Evolutionary conservation across 2,888 invertebrate species (phyloP), one percentile per base, ranked within the genome.

Genomic region (Pandemis cinnamomeana): DNA sequence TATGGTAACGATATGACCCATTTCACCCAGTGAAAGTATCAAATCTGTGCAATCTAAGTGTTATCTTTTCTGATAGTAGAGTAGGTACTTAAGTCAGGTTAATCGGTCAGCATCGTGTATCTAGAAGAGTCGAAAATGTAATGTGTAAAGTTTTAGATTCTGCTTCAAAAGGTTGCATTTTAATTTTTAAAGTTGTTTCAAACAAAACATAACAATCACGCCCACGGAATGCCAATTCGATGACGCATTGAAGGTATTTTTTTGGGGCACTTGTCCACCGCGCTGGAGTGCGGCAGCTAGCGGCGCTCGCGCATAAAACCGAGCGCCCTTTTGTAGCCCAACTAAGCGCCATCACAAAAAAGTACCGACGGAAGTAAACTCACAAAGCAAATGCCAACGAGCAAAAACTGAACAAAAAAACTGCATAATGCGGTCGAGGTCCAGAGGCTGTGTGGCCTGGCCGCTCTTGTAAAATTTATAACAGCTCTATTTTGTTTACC

Each of bases 401-500:
- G 86, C 92, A 92, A 93, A 93, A 93, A 92, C 82, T 83, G 64
- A 67, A 79, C 78, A 90, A 91, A 92, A 92, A 92, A 93, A 90
- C 85, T 84, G 91, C 91, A 93, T 90, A 91, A 91, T 91, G 91
- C 87, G 89, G 89, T 90, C 81, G 87, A 85, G 85, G 88, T 90
- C 82, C 87, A 84, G 86, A 84, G 82, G 82, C 88, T 84, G 87
- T 86, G 89, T 87, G 88, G 88, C 83, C 84, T 84, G 80, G 86
- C 87, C 86, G 87, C 89, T 91, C 89, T 93, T 91, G 91, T 92
- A 89, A 92, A 93, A 93, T 94, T 93, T 93, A 93, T 87, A 93
- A 93, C 93, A 91, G 89, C 93, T 93, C 92, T 92, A 93, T 93
- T 92, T 89, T 92, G 91, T 92, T 91, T 93, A 93, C 93, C 93